A percentile compares a stretch with the other conserved stretches of the same genome.
Conservation (phyloP, 2,888 invertebrate species). For the Pemphredon lugubris region DNA sequence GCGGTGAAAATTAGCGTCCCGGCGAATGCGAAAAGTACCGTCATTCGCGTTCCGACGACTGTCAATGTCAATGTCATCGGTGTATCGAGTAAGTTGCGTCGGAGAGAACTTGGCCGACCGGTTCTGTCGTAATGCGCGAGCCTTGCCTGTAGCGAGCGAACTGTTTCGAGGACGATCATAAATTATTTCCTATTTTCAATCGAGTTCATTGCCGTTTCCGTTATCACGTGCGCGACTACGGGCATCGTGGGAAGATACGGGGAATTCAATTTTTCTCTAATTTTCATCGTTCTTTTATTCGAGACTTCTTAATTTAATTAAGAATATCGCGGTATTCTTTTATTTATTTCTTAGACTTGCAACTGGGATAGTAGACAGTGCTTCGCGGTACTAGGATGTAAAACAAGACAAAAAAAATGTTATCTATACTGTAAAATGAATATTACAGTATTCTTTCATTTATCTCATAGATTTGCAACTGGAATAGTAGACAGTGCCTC, state of each 20-base stretch:
- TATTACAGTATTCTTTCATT: too few relatives aligned
- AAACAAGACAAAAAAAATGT: too few relatives aligned
- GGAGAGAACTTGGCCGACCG: slow-evolving; percentile 53
- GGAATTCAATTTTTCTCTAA: too few relatives aligned
- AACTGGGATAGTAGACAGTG: too few relatives aligned
- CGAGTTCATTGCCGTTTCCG: slow-evolving; percentile 58
- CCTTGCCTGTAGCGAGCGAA: slow-evolving; percentile 12
- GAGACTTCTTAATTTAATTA: too few relatives aligned
- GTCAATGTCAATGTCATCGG: slow-evolving; percentile 53
- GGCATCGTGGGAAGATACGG: slow-evolving; percentile 22
- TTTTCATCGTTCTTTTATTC: too few relatives aligned
- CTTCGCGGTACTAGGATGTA: too few relatives aligned
- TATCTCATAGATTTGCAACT: too few relatives aligned
- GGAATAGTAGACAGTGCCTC: too few relatives aligned
- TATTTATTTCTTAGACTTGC: too few relatives aligned
- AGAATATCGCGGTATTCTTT: too few relatives aligned
- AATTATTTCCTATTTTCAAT: slow-evolving; percentile 55
- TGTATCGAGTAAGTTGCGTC: slow-evolving; percentile 40
- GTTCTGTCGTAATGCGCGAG: slow-evolving; percentile 58
- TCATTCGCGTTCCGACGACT: slow-evolving; percentile 17
- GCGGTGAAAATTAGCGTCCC: slow-evolving; percentile 18
- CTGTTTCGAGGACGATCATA: slow-evolving; percentile 61
- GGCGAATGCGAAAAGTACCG: slow-evolving; percentile 33
- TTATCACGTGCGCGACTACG: slow-evolving; percentile 20
- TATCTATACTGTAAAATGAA: too few relatives aligned